Evolutionary conservation across 30 jellyfish, hydroid and myxozoan species (phyloP).

Genomic region (Turritopsis rubra): DNA sequence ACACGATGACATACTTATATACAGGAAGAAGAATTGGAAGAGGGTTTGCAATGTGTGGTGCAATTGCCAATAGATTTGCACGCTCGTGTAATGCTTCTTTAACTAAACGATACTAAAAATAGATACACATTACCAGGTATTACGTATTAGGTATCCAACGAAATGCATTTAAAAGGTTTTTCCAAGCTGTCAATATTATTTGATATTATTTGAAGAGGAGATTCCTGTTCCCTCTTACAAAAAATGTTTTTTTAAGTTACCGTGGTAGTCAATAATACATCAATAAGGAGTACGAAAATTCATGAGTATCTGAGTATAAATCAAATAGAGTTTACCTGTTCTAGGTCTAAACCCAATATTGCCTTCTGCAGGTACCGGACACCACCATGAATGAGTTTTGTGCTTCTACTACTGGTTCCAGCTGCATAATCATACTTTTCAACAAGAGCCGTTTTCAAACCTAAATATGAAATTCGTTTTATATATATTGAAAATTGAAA

Average conservation of each 20-base stretch:
- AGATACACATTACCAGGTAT: no score
- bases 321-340: conserved; percentile 53
- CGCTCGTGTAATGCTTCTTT: conserved; percentile 95
- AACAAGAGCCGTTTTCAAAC: conserved; percentile 87
- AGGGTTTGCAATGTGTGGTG: conserved; percentile 84
- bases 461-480: conserved; percentile 17
- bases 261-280: no score
- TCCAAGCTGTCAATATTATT: no score
- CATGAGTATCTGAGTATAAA: no score
- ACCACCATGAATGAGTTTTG: conserved; percentile 98
- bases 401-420: conserved; percentile 97
- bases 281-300: no score
- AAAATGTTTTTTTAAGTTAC: no score
- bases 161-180: no score
- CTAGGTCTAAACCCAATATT: conserved; percentile 65
- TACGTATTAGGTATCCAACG: no score
- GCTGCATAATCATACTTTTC: conserved; percentile 85
- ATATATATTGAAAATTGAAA: no score
- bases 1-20: conserved; percentile 60
- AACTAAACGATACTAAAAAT: conserved; percentile 71
- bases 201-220: no score
- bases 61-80: conserved; percentile 52
- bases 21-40: conserved; percentile 95
- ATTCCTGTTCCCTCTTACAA: no score
- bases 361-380: conserved; percentile 96